Evolutionary conservation across 2,797 vertebrate genomes (phyloP).

Genomic region (Gymnopithys bicolor): DNA sequence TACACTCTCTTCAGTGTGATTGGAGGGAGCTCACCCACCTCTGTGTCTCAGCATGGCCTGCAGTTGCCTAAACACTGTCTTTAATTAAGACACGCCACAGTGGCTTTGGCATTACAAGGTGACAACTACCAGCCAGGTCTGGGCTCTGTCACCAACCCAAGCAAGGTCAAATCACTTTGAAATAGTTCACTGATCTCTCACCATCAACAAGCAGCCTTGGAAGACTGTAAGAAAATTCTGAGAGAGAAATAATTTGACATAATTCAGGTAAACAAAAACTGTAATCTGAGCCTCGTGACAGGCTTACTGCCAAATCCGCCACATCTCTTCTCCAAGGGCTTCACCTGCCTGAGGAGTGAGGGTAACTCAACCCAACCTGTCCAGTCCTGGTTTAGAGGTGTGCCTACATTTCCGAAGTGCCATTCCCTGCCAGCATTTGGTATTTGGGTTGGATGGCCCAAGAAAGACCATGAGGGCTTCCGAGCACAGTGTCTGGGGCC

Average conservation of each 20-base stretch:
- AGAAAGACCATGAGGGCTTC: rapidly evolving
- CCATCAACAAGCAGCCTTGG: neutral
- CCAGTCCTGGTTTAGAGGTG: neutral
- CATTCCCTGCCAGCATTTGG: neutral
- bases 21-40: neutral
- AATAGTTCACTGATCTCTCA: neutral
- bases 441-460: neutral
- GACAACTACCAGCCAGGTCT: neutral
- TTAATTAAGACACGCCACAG: neutral
- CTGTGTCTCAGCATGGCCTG: neutral
- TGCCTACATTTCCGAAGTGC: neutral
- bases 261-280: slow-evolving; percentile 24
- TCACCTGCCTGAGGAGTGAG: neutral
- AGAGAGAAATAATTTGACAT: slow-evolving; percentile 7
- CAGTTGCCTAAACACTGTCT: neutral
- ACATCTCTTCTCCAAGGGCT: neutral
- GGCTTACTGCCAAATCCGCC: neutral
- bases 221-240: neutral
- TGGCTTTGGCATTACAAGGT: neutral
- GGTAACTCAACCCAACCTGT: neutral
- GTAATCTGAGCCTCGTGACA: neutral
- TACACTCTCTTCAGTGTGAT: rapidly evolving
- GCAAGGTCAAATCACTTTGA: slow-evolving; percentile 9
- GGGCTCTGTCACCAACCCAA: neutral
- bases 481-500: rapidly evolving